Evolutionary conservation across 2,888 invertebrate species (phyloP).

Genomic region (Philereme transversata): DNA sequence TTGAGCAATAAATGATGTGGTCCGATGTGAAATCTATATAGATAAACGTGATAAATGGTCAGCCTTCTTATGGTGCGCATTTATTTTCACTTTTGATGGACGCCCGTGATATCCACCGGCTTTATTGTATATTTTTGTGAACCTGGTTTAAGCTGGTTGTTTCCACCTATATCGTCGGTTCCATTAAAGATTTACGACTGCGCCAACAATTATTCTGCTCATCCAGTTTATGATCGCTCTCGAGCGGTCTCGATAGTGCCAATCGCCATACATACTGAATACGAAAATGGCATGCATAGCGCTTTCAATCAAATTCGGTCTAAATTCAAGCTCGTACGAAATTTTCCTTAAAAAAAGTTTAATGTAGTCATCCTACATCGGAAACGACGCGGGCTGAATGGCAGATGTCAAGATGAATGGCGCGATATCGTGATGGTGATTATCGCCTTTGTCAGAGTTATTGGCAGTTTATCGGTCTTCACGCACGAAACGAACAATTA

Average conservation of each 20-base stretch:
- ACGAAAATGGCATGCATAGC: constrained; percentile 22
- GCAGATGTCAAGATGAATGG: constrained; percentile 46
- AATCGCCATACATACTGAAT: constrained; percentile 28
- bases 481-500: constrained; percentile 7
- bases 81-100: constrained; percentile 60
- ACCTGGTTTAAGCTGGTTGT: constrained; percentile 39
- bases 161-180: constrained; percentile 37
- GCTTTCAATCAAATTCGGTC: constrained; percentile 10
- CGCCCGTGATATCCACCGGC: constrained; percentile 48
- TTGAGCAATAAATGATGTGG: constrained; percentile 63
- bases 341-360: constrained; percentile 13
- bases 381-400: constrained; percentile 50
- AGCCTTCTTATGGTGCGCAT: constrained; percentile 59
- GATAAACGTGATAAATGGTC: constrained; percentile 72
- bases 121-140: constrained; percentile 50
- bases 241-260: constrained; percentile 34
- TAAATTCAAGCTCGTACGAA: constrained; percentile 8
- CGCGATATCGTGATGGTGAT: constrained; percentile 43
- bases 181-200: constrained; percentile 47
- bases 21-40: constrained; percentile 59
- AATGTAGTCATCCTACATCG: constrained; percentile 42
- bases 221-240: constrained; percentile 37
- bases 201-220: constrained; percentile 30
- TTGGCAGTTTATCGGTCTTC: constrained; percentile 35
- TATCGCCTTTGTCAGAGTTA: constrained; percentile 41